Percentiles rank a stretch among this genome's conserved stretches.
phyloP scores from a whole-genome alignment of 2,888 invertebrate genomes.

The Priocnemis perturbator region DNA sequence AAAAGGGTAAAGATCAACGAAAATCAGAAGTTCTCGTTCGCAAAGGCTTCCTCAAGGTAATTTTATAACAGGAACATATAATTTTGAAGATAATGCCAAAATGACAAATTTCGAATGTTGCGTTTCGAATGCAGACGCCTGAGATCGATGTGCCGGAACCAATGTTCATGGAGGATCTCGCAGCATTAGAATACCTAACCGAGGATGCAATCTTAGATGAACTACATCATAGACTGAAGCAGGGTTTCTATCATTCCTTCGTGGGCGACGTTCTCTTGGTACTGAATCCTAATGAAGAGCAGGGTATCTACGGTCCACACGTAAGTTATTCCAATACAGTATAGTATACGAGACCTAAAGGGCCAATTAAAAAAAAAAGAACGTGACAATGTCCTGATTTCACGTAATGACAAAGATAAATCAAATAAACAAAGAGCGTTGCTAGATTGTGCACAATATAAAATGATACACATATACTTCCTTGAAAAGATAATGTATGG shows the following conservation, averaged over 20 bases:
- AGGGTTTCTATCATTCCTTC: constrained; percentile 85
- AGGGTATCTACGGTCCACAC: constrained; percentile 84
- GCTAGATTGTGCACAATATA: no score
- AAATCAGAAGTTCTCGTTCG: constrained; percentile 76
- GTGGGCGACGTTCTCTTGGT: constrained; percentile 88
- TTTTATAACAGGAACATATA: no score
- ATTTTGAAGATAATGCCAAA: neutral
- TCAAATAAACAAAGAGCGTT: no score
- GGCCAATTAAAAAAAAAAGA: no score
- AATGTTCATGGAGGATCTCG: constrained; percentile 90
- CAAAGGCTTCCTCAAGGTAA: constrained; percentile 73
- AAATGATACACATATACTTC: neutral
- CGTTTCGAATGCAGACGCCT: constrained; percentile 52
- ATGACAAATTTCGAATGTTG: neutral
- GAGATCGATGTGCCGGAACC: constrained; percentile 79
- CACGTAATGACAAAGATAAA: no score
- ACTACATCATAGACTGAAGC: constrained; percentile 81
- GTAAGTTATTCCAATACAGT: constrained; percentile 79
- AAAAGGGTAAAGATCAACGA: constrained; percentile 77
- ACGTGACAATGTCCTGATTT: no score
- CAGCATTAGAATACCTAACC: constrained; percentile 84
- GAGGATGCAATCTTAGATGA: constrained; percentile 84
- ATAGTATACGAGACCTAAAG: no score
- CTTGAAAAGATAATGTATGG: neutral
- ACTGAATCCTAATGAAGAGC: constrained; percentile 86